Conservation (phyloP, 2,797 vertebrate species). For the Lacerta agilis region DNA sequence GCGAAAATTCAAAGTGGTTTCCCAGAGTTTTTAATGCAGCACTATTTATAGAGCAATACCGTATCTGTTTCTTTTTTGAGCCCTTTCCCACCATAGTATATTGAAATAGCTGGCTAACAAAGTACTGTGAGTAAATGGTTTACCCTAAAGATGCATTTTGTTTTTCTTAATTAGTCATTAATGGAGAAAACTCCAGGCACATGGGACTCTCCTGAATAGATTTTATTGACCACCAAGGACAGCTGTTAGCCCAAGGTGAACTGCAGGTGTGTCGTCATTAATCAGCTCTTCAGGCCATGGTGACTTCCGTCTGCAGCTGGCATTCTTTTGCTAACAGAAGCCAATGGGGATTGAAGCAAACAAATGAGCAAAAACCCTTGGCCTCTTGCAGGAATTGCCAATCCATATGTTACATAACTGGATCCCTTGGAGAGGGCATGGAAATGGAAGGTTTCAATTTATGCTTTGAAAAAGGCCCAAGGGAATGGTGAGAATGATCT, state of each 20-base stretch:
- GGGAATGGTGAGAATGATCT: neutral
- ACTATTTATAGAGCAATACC: neutral
- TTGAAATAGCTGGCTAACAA: neutral
- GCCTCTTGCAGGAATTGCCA: neutral
- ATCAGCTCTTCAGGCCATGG: accelerated
- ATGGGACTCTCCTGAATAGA: neutral
- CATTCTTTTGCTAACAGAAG: neutral
- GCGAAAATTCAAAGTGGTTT: neutral
- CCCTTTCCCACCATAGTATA: neutral
- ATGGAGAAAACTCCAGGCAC: neutral
- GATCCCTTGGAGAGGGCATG: no score
- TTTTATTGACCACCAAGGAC: neutral
- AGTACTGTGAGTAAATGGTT: neutral
- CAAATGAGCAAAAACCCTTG: neutral
- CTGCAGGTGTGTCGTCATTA: neutral
- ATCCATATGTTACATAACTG: neutral
- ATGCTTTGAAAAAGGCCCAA: neutral
- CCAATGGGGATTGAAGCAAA: neutral
- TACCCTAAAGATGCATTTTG: neutral
- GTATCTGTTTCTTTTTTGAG: neutral
- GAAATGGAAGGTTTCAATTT: neutral
- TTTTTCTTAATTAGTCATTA: neutral
- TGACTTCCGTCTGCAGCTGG: neutral
- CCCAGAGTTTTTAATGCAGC: neutral
- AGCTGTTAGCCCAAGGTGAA: neutral